phyloP scores from a whole-genome alignment of 2,797 vertebrate species.

The Catamblyrhynchus diadema region DNA sequence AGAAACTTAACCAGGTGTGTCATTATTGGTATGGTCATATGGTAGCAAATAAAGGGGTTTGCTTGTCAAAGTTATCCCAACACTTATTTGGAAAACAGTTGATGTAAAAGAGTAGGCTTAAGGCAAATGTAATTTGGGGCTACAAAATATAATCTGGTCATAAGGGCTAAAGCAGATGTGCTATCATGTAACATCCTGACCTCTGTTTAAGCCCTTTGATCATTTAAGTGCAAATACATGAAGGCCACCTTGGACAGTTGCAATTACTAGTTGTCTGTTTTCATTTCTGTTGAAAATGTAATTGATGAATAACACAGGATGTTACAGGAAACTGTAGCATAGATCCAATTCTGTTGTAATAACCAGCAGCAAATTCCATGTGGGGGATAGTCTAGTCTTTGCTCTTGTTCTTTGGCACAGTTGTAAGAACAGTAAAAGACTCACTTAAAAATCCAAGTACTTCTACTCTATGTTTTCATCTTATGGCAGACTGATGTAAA shows the following conservation, averaged over 20 bases:
- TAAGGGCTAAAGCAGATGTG: background rate
- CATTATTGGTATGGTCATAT: background rate
- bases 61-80: background rate
- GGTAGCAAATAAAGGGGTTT: background rate
- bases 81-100: background rate
- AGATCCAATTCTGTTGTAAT: background rate
- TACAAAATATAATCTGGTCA: background rate
- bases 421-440: background rate
- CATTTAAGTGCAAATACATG: background rate
- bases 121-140: background rate
- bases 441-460: background rate
- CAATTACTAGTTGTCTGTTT: background rate
- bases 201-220: background rate
- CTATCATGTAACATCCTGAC: background rate
- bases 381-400: background rate
- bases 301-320: background rate
- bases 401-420: background rate
- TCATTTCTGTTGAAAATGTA: background rate
- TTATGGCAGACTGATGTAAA: background rate
- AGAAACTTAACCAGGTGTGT: background rate
- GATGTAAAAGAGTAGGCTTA: background rate
- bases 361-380: background rate
- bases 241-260: background rate
- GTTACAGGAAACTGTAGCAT: background rate
- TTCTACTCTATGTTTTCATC: background rate